These are phyloP conservation scores for Lepidurus arcticus DNA, from an alignment of 1,140 invertebrate genomes.

Conservation along the genomic window DNA sequence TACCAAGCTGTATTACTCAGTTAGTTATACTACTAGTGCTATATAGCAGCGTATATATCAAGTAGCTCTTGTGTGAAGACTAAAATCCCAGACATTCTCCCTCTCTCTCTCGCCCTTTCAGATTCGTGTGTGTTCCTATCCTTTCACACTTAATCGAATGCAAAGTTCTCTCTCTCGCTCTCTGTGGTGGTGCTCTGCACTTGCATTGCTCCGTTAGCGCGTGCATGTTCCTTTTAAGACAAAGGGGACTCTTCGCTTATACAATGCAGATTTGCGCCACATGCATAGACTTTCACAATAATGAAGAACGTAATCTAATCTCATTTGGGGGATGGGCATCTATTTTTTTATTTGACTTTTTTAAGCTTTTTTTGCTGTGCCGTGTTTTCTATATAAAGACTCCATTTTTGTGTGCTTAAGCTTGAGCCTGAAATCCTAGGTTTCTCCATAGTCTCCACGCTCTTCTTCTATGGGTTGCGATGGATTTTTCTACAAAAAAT, in stretches of 20 bases:
- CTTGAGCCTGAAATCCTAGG: background rate
- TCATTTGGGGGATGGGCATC: background rate
- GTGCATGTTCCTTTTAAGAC: background rate
- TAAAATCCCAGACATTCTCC: background rate
- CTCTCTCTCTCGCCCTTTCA: background rate
- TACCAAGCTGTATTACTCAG: too few relatives aligned
- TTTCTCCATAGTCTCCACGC: background rate
- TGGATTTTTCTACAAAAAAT: background rate
- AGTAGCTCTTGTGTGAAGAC: too few relatives aligned
- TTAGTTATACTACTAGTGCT: too few relatives aligned
- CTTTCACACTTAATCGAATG: constrained; percentile 22
- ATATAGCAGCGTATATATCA: too few relatives aligned
- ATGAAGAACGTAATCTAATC: background rate
- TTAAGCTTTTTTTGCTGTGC: background rate
- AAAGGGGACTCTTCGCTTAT: background rate
- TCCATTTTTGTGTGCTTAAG: background rate
- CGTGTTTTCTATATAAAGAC: background rate
- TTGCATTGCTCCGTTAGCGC: background rate
- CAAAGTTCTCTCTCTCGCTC: background rate
- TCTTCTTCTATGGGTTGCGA: background rate
- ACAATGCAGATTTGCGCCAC: background rate
- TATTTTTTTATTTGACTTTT: background rate
- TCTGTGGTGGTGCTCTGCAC: background rate
- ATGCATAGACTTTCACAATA: background rate
- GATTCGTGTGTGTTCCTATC: background rate